Evolutionary conservation across 2,888 invertebrate genomes (phyloP), one percentile per base, ranked within the genome.

Genomic region (Catocala sponsa): DNA sequence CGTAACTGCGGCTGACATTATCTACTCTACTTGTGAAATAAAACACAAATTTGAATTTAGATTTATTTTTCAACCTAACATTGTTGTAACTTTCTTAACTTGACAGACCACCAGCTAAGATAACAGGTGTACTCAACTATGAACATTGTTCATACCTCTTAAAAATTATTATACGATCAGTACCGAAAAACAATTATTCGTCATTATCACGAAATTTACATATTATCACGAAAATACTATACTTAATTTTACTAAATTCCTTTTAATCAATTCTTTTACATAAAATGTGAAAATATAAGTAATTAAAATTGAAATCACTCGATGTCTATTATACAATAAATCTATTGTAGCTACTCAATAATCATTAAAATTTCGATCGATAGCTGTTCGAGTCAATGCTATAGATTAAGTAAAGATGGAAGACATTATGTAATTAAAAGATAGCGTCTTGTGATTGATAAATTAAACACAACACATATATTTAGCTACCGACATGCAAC

Each of bases 21-120:
- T n/a, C n/a, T n/a, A 13, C 13, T 32, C 12, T 5, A 0, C 12
- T 44, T 43, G 32, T 42, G 13, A 62, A 91, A 84, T 90, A 62
- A 93, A 92, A 92, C 76, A 80, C 84, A 80, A 65, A 78, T 87
- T 84, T 74, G 82, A 85, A 86, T 92, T 91, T 88, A 87, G 80
- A 88, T 92, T 94, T 93, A 91, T 91, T 91, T 89, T 92, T 93
- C 94, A 94, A 94, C 91, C 94, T 94, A 94, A 94, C 94, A 94
- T 90, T 87, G 85, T 91, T 87, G 86, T 91, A 92, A 91, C 90
- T 89, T 85, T 89, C 85, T 87, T 91, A 92, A 92, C 91, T 91
- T 85, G 90, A 92, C 88, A 91, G 89, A 87, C 86, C 91, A 94
- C 91, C 91, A 90, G 91, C 92, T 94, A 93, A 86, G 82, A 86